Conservation (phyloP, 2,797 vertebrate species). For the Phataginus tricuspis region DNA sequence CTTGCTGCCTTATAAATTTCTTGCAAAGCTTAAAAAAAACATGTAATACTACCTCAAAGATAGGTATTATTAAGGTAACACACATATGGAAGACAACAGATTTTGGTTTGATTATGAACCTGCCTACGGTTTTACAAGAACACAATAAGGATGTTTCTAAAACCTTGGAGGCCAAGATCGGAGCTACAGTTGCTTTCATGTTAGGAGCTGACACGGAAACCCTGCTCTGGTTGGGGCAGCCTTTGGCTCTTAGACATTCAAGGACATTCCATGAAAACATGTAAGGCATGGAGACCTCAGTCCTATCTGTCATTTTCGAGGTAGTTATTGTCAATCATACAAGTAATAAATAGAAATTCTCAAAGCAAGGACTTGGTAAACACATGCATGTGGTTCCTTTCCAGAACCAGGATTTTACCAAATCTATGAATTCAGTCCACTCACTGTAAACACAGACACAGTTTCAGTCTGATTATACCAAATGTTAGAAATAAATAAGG, state of each 20-base stretch:
- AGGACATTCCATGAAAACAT: background rate
- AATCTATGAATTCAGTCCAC: background rate
- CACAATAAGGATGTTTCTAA: background rate
- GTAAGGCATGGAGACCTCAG: background rate
- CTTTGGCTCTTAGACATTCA: background rate
- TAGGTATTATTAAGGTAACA: background rate
- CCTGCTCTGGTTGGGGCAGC: rapidly evolving
- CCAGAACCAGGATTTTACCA: background rate
- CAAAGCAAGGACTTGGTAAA: background rate
- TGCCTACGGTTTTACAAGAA: background rate
- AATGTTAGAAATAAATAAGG: background rate
- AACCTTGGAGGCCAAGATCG: background rate
- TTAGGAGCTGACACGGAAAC: background rate
- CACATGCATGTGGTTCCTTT: background rate
- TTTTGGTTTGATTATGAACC: background rate
- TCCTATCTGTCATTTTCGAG: background rate
- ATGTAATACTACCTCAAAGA: background rate
- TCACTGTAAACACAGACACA: background rate
- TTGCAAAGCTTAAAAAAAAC: background rate
- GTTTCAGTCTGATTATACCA: background rate
- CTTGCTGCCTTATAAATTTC: background rate
- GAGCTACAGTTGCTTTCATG: background rate
- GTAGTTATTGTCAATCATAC: background rate
- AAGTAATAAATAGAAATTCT: background rate
- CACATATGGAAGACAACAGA: background rate